Evolutionary conservation across 2,113 vertebrate genomes (phyloP), one percentile per base, ranked within the genome.

Genomic region (Oostethus manadensis): DNA sequence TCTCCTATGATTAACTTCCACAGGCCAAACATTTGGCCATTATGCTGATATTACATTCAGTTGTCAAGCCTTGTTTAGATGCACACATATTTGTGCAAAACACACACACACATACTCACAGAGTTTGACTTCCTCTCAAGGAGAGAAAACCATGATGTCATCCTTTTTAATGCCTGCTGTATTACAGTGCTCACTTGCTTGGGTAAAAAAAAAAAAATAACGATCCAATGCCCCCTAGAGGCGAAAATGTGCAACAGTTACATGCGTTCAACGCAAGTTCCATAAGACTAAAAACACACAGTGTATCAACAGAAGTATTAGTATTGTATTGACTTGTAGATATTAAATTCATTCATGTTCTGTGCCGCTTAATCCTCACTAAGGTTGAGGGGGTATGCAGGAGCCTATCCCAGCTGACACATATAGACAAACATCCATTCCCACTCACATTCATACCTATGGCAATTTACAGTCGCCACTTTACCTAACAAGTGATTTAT

Each of bases 71-170:
- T 60, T 75, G 68, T 75, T 77, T 62, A 73, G 70, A 73, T 42
- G 63, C 48, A 60, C 15, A 73, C 46, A 55, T 18, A 59, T 60
- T 57, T 44, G 56, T 54, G 66, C 38, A 72, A 42, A 53, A 64
- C 65, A 68, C 55, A 55, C 56, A 60, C 58, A 74, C 46, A 70
- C 51, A 59, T 50, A 66, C 56, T 69, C 42, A 74, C 67, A 74
- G 66, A 79, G 48, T 3, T 70, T n/a, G 51, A 80, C 62, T 76
- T 82, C 63, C 78, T 70, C 72, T 75, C 82, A 78, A 60, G 71
- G 73, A 68, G 60, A 71, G 74, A 82, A 84, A 85, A 81, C 64
- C 56, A 88, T 88, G 84, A 88, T 83, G 80, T 88, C 79, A 88
- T 85, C 85, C 61, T 86, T 85, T 87, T 77, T 78, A n/a, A 69